Conservation (phyloP, 2,797 vertebrate species). For the Novumbra hubbsi region DNA sequence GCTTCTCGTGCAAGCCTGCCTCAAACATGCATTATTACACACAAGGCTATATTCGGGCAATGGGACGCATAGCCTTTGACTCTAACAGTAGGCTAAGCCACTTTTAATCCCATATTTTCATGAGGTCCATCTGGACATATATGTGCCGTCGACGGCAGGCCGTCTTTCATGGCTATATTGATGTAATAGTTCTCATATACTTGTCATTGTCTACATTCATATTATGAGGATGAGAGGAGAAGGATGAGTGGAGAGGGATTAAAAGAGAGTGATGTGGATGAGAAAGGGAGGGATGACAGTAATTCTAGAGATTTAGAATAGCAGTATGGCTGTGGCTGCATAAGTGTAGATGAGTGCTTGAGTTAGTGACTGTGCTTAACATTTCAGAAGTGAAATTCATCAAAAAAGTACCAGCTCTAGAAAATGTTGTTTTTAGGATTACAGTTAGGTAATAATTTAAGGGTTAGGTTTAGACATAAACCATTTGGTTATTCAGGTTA, state of each 20-base stretch:
- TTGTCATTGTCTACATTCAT: not conserved
- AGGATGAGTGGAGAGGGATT: not conserved
- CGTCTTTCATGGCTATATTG: not conserved
- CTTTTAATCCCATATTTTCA: constrained; percentile 1
- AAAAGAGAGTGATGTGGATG: not conserved
- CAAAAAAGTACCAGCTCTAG: no score
- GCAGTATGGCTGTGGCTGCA: not conserved
- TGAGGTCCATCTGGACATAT: not conserved
- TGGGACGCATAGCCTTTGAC: not conserved
- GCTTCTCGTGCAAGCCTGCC: not conserved
- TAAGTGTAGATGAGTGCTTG: not conserved
- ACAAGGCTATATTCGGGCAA: constrained; percentile 1
- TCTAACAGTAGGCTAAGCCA: not conserved
- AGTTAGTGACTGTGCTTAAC: constrained; percentile 23
- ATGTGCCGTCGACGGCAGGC: not conserved
- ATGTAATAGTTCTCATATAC: not conserved
- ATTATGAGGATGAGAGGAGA: not conserved
- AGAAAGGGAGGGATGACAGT: not conserved
- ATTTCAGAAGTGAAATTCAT: no score
- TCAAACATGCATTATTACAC: not conserved
- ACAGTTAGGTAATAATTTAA: no score
- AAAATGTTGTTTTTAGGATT: no score
- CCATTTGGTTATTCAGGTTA: no score
- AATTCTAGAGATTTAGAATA: not conserved
- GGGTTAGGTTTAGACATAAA: no score